Evolutionary conservation across 2,113 vertebrate genomes (phyloP).

Genomic region (Gymnorhina tibicen): DNA sequence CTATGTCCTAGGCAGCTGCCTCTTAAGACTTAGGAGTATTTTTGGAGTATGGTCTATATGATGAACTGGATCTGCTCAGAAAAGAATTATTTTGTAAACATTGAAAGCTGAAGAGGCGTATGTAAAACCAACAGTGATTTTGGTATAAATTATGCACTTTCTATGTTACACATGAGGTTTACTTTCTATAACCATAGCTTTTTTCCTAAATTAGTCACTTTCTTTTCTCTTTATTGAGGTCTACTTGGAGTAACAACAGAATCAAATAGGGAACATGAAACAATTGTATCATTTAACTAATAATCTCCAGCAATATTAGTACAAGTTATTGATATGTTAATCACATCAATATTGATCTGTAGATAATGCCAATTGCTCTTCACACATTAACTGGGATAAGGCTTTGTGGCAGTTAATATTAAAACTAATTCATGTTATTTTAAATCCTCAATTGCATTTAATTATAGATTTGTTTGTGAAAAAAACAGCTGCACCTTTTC

Average conservation of each 20-base stretch:
- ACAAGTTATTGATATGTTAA: neutral
- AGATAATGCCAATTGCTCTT: neutral
- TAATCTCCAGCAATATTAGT: neutral
- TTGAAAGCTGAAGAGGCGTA: neutral
- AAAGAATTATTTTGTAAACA: neutral
- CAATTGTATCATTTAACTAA: neutral
- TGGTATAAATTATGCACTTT: neutral
- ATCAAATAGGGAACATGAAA: neutral
- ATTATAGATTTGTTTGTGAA: neutral
- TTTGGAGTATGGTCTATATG: neutral
- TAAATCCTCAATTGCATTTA: neutral
- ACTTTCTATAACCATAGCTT: neutral
- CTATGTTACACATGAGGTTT: neutral
- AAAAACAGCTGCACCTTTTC: neutral
- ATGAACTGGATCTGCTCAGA: neutral
- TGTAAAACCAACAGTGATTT: neutral
- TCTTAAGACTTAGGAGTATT: neutral
- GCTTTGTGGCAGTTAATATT: neutral
- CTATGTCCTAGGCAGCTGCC: neutral
- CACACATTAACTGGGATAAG: neutral
- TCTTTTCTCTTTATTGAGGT: neutral
- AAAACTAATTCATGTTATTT: neutral
- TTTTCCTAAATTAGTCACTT: neutral
- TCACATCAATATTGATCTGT: neutral
- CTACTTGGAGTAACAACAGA: neutral